Base-by-base conservation (phyloP, 2,113 vertebrate genomes). In the Equus przewalskii region DNA sequence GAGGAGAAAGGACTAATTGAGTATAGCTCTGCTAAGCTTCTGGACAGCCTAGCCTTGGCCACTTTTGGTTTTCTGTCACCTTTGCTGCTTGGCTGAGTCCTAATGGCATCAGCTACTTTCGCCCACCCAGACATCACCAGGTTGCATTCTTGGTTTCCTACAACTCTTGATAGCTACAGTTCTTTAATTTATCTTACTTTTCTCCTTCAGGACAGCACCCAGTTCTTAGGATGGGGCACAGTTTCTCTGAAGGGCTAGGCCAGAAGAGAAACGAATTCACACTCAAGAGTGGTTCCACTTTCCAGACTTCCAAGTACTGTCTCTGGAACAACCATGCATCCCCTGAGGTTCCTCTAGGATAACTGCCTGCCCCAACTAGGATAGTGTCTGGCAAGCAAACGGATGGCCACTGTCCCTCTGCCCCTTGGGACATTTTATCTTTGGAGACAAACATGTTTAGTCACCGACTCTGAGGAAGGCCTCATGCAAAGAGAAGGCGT, bases 341-440 rank as follows among this genome's bases (percentile, higher is more conserved):
- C 33, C 7, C 16, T 28, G 75, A 60, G 30, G 91, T 60, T 83
- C 13, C 15, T 65, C 78, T 56, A n/a, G 56, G 33, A n/a, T 73
- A 72, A 65, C 91, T 92, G 96, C 60, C 76, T 76, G 36, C 51
- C 73, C 65, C 46, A 51, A 11, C 36, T 19, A 92, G 21, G 13
- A 67, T 18, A 83, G 62, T 62, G 7, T 62, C n/a, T 85, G 69
- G 33, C 18, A 85, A 83, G 83, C 83, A 91, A 75, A 85, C 54
- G 49, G 44, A 79, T 46, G 75, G 46, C 41, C 5, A 8, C 62
- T 41, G 18, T 86, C 21, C 11, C 41, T 15, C 49, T 62, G 33
- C 7, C 84, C 67, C 75, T 49, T 92, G 69, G 84, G 85, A 90
- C 62, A 87, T 54, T 93, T 96, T 83, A 67, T 54, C 67, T 91